Base-by-base conservation (phyloP, 2,888 invertebrate species). In the Tachina fera region DNA sequence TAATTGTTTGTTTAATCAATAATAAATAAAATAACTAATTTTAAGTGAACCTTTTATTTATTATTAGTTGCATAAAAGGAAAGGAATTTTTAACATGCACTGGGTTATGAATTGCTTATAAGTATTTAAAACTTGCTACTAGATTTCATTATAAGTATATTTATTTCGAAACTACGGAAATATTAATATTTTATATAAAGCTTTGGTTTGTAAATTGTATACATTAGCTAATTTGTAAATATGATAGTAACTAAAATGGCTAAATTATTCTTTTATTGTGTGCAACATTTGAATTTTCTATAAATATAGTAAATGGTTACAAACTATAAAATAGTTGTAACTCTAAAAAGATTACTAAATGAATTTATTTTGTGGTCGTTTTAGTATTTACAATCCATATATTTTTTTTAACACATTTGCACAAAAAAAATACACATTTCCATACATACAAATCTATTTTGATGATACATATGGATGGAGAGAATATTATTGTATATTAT, bases 401-500 rank as follows among this genome's bases (percentile, higher is more conserved):
- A 31, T 31, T 31, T 31, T 39, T 72, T 19, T 70, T n/a, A 10
- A 61, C 47, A 41, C 45, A 22, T 45, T 71, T 14, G 16, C 11
- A 39, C 14, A 14, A 19, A 31, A 39, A n/a, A 11, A 1, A 47
- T 22, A 65, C 22, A 22, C 22, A 22, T 31, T 0, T 31, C 19
- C 1, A 14, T 41, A 13, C 51, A 70, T 19, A 61, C n/a, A 61
- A 70, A 61, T 61, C 9, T 31, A 51, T 49, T 70, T 14, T 56
- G 19, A 67, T 68, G 76, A 47, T 58, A 76, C 43, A 67, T 58
- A 65, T 61, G 51, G 61, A n/a, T 22, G 31, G 61, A 45, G 68
- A 31, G 51, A 61, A 61, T 79, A 63, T 53, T 19, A 47, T 83
- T 83, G 68, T 56, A 79, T 74, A 78, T 61, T 41, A 67, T 72